A percentile compares a stretch with the other conserved stretches of the same genome.
Conservation (phyloP, 2,797 vertebrate genomes). For the Coranthus polyacanthus region DNA sequence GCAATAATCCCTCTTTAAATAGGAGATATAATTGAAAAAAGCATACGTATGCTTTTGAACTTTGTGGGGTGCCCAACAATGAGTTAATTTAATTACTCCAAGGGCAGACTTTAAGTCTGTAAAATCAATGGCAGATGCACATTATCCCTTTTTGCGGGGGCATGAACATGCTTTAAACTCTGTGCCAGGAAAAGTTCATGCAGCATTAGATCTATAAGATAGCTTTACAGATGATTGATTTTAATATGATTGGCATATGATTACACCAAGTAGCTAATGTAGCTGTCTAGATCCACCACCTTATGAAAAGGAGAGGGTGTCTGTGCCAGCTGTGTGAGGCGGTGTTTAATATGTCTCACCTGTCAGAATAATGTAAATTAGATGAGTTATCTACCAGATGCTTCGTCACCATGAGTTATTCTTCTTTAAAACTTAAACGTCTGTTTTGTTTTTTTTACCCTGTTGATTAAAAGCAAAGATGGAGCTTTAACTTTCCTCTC, state of each 20-base stretch:
- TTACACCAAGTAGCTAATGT: constrained; percentile 58
- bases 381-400: constrained; percentile 66
- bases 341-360: too few species aligned
- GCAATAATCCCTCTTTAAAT: constrained; percentile 3
- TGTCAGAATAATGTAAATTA: constrained; percentile 42
- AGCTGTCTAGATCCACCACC: constrained; percentile 57
- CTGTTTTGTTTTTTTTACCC: constrained; percentile 16
- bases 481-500: constrained; percentile 37
- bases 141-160: constrained; percentile 54
- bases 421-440: constrained; percentile 25
- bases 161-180: constrained; percentile 49
- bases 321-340: constrained; percentile 45
- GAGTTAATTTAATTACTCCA: constrained; percentile 63
- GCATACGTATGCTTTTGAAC: constrained; percentile 25
- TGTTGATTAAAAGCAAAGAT: constrained; percentile 26
- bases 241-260: constrained; percentile 67
- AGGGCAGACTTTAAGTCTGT: constrained; percentile 55
- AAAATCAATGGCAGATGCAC: constrained; percentile 75
- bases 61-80: constrained; percentile 45
- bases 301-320: constrained; percentile 45
- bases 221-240: constrained; percentile 58
- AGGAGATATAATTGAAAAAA: neutral
- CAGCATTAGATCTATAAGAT: constrained; percentile 37
- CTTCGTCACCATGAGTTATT: constrained; percentile 40
- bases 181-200: constrained; percentile 61